Base-by-base conservation (phyloP, 2,888 invertebrate genomes). In the Papilio protenor region DNA sequence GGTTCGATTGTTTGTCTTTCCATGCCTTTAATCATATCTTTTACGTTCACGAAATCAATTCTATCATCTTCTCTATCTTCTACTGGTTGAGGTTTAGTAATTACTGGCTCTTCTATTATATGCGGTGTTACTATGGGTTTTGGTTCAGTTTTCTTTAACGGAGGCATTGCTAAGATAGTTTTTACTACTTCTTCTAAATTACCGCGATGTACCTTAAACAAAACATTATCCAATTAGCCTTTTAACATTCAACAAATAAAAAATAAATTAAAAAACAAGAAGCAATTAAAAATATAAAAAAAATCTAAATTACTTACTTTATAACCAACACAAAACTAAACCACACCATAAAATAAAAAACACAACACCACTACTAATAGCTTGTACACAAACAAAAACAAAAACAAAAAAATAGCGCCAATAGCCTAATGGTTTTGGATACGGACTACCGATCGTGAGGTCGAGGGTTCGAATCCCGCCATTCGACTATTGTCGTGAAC, bases 21-120 rank as follows among this genome's bases (percentile, higher is more conserved):
- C 89, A 96, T 95, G 81, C 96, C 96, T 86, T 96, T 96, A 69
- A 96, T 95, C 18, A 96, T 88, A 84, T 96, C 96, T 87, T 95
- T 95, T 23, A 96, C 96, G 78, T 95, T 95, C n/a, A 95, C 92
- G 76, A 94, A 95, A 79, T 95, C 95, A 57, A 95, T 94, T 79
- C 94, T 91, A 76, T 95, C 93, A 81, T 95, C 94, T 79, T 95
- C 93, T 88, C 90, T 93, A 0, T 86, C 83, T 78, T 92, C 92
- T 3, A 84, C 82, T 23, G 84, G 87, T 84, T 86, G 83, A 0
- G 86, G 83, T 80, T 89, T 91, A 0, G 84, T 69, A 1, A 85
- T 81, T 0, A 76, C 66, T 2, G 88, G 83, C 81, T 93, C 92
- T 57, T 91, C 92, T 2, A 83, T 82, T 69, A 87, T 27, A 16